A percentile compares a stretch with the other conserved stretches of the same genome.
Conservation (phyloP, 2,797 vertebrate species). For the Salarias fasciatus region DNA sequence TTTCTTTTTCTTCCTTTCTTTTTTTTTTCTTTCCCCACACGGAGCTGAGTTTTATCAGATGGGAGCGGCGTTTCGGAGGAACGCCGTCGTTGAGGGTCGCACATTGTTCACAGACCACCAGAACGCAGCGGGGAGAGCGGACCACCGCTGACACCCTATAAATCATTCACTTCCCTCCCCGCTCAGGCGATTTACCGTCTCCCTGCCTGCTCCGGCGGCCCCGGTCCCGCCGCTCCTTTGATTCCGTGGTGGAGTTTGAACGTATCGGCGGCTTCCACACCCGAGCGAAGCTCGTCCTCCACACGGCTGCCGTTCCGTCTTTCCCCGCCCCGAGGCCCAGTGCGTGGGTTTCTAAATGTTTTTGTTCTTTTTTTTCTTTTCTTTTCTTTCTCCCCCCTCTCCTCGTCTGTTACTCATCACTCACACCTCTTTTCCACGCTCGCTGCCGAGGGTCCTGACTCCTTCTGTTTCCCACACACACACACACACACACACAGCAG, state of each 20-base stretch:
- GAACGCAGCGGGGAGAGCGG: conserved; percentile 36
- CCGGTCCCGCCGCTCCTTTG: conserved; percentile 2
- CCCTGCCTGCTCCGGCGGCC: conserved; percentile 5
- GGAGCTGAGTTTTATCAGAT: conserved; percentile 20
- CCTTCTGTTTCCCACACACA: conserved; percentile 28
- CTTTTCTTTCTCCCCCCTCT: conserved; percentile 5
- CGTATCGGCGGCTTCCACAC: conserved; percentile 9
- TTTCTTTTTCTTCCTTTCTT: too few species aligned
- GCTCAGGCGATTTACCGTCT: conserved; percentile 12
- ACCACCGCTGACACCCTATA: conserved; percentile 56
- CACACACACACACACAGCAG: conserved; percentile 23
- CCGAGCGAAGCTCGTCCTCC: conserved; percentile 13
- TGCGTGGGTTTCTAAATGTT: conserved; percentile 69
- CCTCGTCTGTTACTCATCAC: conserved; percentile 58
- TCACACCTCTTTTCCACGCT: conserved; percentile 45
- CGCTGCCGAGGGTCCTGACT: conserved; percentile 39
- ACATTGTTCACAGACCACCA: conserved; percentile 50
- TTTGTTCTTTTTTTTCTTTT: conserved; percentile 48
- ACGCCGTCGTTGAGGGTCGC: conserved; percentile 29
- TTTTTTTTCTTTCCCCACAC: too few species aligned
- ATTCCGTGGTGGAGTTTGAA: conserved; percentile 12
- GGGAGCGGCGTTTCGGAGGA: conserved; percentile 9
- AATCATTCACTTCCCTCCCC: conserved; percentile 47
- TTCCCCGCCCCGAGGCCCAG: conserved; percentile 58
- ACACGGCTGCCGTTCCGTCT: conserved; percentile 57